phyloP scores from a whole-genome alignment of 2,888 invertebrate species.

The Pseudococcus viburni region DNA sequence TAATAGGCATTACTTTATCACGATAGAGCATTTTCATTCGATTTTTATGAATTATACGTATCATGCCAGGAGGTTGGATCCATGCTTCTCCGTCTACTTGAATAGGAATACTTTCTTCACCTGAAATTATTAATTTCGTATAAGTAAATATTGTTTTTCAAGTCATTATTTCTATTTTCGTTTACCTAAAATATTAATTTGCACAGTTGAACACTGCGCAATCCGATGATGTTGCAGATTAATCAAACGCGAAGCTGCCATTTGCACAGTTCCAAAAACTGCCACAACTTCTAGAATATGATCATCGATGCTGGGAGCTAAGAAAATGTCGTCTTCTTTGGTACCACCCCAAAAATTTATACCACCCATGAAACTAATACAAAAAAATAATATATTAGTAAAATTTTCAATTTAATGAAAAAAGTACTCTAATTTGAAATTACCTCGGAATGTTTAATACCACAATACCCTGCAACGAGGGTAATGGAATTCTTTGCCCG shows the following conservation, averaged over 20 bases:
- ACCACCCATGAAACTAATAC: conserved; percentile 93
- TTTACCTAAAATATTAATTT: conserved; percentile 92
- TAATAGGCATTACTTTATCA: conserved; percentile 77
- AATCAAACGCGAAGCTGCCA: conserved; percentile 95
- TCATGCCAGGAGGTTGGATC: conserved; percentile 97
- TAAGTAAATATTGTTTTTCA: not conserved
- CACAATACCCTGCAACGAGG: conserved; percentile 96
- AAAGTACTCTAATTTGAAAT: not conserved
- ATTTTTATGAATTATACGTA: conserved; percentile 96
- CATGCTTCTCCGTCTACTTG: conserved; percentile 99
- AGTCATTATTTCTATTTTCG: not conserved
- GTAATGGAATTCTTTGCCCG: conserved; percentile 94
- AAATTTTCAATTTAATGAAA: not conserved
- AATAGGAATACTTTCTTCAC: conserved; percentile 92
- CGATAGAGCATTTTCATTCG: conserved; percentile 96
- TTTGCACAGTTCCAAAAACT: conserved; percentile 97
- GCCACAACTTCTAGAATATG: conserved; percentile 97
- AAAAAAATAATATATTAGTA: not conserved
- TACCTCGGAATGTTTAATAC: conserved; percentile 94
- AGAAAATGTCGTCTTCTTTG: conserved; percentile 91
- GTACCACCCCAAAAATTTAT: conserved; percentile 98
- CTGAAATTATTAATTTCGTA: conserved; percentile 70
- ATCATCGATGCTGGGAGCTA: conserved; percentile 96
- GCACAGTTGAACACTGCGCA: conserved; percentile 95
- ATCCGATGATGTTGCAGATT: conserved; percentile 97